These are phyloP conservation scores for Rhopilema esculentum DNA, from an alignment of 30 jellyfish, hydroid and myxozoan species.

Conservation along the genomic window DNA sequence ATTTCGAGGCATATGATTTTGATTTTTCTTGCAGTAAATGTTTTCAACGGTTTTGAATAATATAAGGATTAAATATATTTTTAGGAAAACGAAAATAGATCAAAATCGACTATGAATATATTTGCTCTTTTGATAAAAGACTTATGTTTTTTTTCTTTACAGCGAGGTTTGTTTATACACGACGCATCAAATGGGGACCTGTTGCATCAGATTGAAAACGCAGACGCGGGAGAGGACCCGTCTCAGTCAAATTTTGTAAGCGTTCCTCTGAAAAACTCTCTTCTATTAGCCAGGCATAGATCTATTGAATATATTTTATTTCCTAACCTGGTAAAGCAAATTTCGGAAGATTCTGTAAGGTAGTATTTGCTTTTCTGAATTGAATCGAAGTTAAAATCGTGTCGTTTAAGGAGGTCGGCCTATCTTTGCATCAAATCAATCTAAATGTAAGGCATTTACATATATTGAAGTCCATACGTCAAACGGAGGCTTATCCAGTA, in stretches of 20 bases:
- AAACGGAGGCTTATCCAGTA: neutral
- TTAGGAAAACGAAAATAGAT: too few species aligned
- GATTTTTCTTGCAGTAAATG: too few species aligned
- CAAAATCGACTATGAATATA: too few species aligned
- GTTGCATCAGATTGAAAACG: neutral
- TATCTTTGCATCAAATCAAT: too few species aligned
- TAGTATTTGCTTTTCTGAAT: neutral
- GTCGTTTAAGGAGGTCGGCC: too few species aligned
- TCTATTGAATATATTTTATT: conserved; percentile 10
- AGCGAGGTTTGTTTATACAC: conserved; percentile 11
- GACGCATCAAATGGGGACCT: conserved; percentile 6
- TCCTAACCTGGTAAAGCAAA: conserved; percentile 17
- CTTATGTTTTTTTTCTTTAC: neutral
- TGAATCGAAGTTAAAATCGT: too few species aligned
- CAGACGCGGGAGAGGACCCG: neutral
- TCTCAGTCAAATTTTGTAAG: neutral
- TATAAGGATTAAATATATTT: too few species aligned
- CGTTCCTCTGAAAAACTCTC: conserved; percentile 13
- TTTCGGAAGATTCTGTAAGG: neutral
- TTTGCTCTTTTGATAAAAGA: neutral
- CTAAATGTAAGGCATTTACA: too few species aligned
- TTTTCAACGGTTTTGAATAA: too few species aligned
- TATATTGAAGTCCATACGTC: neutral
- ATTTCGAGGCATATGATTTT: too few species aligned
- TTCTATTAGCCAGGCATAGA: conserved; percentile 21